phyloP scores from a whole-genome alignment of 2,888 invertebrate genomes.

The Orgyia antiqua region DNA sequence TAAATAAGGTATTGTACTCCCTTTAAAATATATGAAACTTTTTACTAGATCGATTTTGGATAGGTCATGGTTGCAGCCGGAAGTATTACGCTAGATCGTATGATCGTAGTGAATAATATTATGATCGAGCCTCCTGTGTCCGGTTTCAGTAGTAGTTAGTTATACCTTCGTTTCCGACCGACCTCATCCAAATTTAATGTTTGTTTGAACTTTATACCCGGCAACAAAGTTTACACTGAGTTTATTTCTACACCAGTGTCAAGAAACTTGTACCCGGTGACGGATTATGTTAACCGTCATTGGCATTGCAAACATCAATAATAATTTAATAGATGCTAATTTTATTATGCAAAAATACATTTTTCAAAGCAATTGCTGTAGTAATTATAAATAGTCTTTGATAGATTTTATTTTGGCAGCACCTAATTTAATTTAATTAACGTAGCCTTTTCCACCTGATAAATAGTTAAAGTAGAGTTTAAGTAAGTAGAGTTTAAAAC shows the following conservation, averaged over 20 bases:
- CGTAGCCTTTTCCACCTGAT: too few relatives aligned
- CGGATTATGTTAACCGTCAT: too few relatives aligned
- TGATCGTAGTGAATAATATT: slow-evolving; percentile 9
- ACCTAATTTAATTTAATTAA: too few relatives aligned
- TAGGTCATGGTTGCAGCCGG: slow-evolving; percentile 56
- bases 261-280: slow-evolving; percentile 39
- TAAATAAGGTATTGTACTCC: slow-evolving; percentile 81
- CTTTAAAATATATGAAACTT: neutral
- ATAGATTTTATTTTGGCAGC: too few relatives aligned
- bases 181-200: slow-evolving; percentile 29
- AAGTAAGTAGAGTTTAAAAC: too few relatives aligned
- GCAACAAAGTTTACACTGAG: slow-evolving; percentile 41
- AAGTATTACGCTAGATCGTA: slow-evolving; percentile 31
- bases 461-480: too few relatives aligned
- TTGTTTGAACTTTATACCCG: slow-evolving; percentile 42
- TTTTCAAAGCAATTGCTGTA: too few relatives aligned
- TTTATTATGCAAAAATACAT: too few relatives aligned
- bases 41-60: slow-evolving; percentile 28
- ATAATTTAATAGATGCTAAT: too few relatives aligned
- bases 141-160: slow-evolving; percentile 6
- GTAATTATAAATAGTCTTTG: too few relatives aligned
- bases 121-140: neutral
- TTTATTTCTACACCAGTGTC: slow-evolving; percentile 28
- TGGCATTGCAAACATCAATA: too few relatives aligned
- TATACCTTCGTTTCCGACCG: slow-evolving; percentile 1